Evolutionary conservation across 2,797 vertebrate species (phyloP), one percentile per base, ranked within the genome.

Genomic region (Acanthurus lineatus): DNA sequence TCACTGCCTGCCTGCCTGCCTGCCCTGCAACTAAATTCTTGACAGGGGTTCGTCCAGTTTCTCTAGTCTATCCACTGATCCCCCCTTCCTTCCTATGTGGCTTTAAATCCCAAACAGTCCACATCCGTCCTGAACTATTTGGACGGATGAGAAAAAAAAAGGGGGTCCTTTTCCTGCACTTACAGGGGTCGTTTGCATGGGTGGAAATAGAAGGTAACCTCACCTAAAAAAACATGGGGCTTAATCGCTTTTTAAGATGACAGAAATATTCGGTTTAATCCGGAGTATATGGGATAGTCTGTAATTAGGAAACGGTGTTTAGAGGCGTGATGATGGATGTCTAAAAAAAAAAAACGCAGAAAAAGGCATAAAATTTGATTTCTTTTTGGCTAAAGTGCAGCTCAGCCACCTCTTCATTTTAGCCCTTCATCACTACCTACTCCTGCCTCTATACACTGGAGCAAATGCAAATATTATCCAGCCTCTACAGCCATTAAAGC

Each of bases 81-180:
- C 65, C 58, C 52, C 69, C 85, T 89, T 91, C 88, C 89, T 93
- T 92, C 91, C 88, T 89, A 88, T 88, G 85, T 65, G 89, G 87
- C 86, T 94, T 93, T 90, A 92, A 92, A 93, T 89, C 86, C 82
- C 88, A 92, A 93, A 93, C 90, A 91, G 86, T 87, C 85, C 88
- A 91, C 92, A 93, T 94, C 93, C 92, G 89, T 91, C 86, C 91
- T 90, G 84, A 76, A 79, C 81, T 65, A 64, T 51, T 22, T 45
- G 42, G 22, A 17, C 19, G 19, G n/a, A 35, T 61, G 40, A 45
- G 44, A 45, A 14, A 19, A 17, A 45, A 14, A 19, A 17, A 12
- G n/a, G 40, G 71, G 8, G 68, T 86, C 84, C 6, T 65, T 48
- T 77, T 80, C 67, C 81, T 86, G 75, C 74, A 70, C 77, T 76